Base-by-base conservation (phyloP, 2,888 invertebrate species). In the Pegoplata infirma region DNA sequence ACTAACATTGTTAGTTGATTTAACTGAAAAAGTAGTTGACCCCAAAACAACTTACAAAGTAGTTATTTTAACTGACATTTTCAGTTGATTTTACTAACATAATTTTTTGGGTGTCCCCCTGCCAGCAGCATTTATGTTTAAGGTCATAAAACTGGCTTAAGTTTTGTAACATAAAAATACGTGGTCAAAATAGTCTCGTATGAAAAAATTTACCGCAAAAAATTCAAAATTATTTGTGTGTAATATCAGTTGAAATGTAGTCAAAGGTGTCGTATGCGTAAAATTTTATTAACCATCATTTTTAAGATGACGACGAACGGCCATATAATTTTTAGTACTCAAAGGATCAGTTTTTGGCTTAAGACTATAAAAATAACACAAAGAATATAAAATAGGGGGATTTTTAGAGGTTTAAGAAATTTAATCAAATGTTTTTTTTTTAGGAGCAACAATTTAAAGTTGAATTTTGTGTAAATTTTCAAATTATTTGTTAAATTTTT, bases 121-220 rank as follows among this genome's bases (percentile, higher is more conserved):
- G n/a, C n/a, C n/a, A n/a, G 3, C n/a, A 40, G 1, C 10, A 3
- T 23, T 14, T n/a, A 17, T 16, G 40, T 28, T 14, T 64, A 55
- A 14, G 19, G 28, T 19, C 66, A 55, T 67, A 67, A 67, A 67
- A 67, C 17, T 44, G 66, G 44, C 55, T 55, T 25, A 46, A 44
- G 46, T 46, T 55, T 40, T 17, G 1, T 19, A 8, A 32, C 21
- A 32, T 36, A 36, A 19, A 19, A 5, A 28, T 56, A 58, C 21
- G 21, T 58, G 40, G 58, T 58, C 58, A 58, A 40, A 40, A 40
- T 21, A n/a, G 17, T 40, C 25, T 25, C 25, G 25, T 25, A 25
- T 25, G 12, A 16, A 28, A 28, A 53, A 28, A 14, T 2, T 23
- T n/a, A 28, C 5, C 12, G 4, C 6, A 36, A 36, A 36, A 6